phyloP scores from a whole-genome alignment of 2,888 invertebrate genomes.

The Eutolmus rufibarbis region DNA sequence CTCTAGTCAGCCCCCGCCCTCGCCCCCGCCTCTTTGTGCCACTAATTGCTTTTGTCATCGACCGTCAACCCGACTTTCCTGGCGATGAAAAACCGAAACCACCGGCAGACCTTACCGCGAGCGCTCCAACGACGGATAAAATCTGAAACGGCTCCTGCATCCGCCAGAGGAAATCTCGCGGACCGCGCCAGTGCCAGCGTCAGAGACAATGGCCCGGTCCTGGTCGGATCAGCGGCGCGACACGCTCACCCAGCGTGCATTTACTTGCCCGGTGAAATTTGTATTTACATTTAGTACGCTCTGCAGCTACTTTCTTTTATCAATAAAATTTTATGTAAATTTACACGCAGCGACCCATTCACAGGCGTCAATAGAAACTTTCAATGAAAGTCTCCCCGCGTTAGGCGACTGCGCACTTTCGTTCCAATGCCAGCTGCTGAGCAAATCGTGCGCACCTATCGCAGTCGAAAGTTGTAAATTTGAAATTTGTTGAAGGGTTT shows the following conservation, averaged over 20 bases:
- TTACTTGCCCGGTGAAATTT: neutral
- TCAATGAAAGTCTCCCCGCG: neutral
- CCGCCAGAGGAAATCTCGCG: neutral
- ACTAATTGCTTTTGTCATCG: neutral
- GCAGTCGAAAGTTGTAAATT: neutral
- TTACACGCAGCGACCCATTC: neutral
- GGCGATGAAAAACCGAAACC: neutral
- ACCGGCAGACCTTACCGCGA: neutral
- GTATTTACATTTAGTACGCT: neutral
- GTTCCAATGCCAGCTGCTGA: neutral
- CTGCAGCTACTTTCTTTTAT: neutral
- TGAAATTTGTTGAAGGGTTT: neutral
- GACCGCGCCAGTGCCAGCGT: neutral
- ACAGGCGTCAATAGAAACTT: neutral
- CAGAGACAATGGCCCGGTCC: neutral
- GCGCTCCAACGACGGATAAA: neutral
- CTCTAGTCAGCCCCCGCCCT: neutral
- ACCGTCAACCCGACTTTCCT: neutral
- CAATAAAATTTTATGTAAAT: slow-evolving; percentile 8
- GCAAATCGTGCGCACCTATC: neutral
- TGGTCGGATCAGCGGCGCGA: neutral
- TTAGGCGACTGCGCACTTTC: neutral
- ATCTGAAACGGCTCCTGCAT: neutral
- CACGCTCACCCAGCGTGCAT: neutral
- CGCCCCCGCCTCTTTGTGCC: neutral